Evolutionary conservation across 2,888 invertebrate species (phyloP).

Genomic region (Opisthograptis luteolata): DNA sequence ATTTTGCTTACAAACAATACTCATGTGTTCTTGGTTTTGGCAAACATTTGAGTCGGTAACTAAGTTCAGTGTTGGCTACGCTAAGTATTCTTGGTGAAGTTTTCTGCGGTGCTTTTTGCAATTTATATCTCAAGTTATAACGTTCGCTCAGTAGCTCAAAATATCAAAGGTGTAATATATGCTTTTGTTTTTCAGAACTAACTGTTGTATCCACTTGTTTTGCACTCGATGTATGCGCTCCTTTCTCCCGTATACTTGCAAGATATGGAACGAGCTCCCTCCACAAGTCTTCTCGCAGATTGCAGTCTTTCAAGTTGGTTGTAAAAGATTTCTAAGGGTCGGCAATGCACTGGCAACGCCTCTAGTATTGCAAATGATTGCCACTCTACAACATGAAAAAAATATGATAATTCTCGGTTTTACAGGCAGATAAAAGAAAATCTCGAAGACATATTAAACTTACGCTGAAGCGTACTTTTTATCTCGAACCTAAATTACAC

Average conservation of each 20-base stretch:
- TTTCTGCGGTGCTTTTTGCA: conserved; percentile 30
- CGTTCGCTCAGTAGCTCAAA: conserved; percentile 11
- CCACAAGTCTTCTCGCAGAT: too few species aligned
- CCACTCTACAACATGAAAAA: too few species aligned
- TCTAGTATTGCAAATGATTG: too few species aligned
- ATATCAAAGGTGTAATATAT: conserved; percentile 5
- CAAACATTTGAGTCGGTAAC: conserved; percentile 37
- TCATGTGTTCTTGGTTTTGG: conserved; percentile 42
- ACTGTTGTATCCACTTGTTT: too few species aligned
- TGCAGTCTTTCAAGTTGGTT: too few species aligned
- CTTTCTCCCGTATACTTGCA: too few species aligned
- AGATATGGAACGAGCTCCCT: too few species aligned
- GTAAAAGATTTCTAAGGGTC: too few species aligned
- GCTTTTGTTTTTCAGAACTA: conserved; percentile 11
- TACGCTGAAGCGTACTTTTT: neutral
- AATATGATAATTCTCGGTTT: neutral
- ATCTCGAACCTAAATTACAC: neutral
- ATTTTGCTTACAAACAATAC: conserved; percentile 46
- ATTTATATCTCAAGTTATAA: conserved; percentile 20
- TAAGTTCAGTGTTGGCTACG: conserved; percentile 25
- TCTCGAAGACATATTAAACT: neutral
- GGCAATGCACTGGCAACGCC: too few species aligned
- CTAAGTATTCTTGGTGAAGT: conserved; percentile 35
- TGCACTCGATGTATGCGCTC: too few species aligned
- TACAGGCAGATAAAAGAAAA: neutral